These are phyloP conservation scores for Apotomis betuletana DNA, from an alignment of 2,888 invertebrate species.

Conservation along the genomic window DNA sequence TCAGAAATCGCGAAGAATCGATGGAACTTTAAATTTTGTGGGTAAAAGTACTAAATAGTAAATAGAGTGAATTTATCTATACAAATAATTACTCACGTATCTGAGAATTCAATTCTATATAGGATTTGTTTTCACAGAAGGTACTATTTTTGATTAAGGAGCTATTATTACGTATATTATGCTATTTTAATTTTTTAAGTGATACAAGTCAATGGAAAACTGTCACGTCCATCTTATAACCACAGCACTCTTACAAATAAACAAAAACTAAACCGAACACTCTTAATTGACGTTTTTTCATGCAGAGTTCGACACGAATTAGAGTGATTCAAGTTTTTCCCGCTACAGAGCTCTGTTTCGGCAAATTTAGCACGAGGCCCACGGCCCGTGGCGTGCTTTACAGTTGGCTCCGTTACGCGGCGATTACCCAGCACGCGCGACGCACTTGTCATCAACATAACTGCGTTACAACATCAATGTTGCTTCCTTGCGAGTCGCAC, in stretches of 20 bases:
- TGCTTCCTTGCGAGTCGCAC: conserved; percentile 23
- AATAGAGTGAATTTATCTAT: no score
- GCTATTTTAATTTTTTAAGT: no score
- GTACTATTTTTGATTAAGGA: no score
- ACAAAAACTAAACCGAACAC: conserved; percentile 25
- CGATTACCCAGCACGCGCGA: conserved; percentile 77
- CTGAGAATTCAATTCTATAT: no score
- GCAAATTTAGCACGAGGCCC: conserved; percentile 81
- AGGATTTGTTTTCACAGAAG: no score
- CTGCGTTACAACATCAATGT: conserved; percentile 47
- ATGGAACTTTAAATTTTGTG: no score
- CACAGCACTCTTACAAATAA: not conserved
- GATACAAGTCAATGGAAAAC: no score
- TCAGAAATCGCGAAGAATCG: no score
- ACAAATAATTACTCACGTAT: no score
- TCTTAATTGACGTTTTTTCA: conserved; percentile 48
- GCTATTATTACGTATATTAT: no score
- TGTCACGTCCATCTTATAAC: not conserved
- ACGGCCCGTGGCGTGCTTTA: conserved; percentile 79
- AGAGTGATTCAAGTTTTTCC: conserved; percentile 75
- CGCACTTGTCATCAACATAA: conserved; percentile 52
- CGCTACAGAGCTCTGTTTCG: conserved; percentile 80
- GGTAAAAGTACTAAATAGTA: no score
- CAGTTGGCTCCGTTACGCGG: conserved; percentile 81
- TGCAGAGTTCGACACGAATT: conserved; percentile 63